These are phyloP conservation scores for Drosophila stalkeri DNA, from an alignment of 2,888 invertebrate genomes.

Conservation along the genomic window DNA sequence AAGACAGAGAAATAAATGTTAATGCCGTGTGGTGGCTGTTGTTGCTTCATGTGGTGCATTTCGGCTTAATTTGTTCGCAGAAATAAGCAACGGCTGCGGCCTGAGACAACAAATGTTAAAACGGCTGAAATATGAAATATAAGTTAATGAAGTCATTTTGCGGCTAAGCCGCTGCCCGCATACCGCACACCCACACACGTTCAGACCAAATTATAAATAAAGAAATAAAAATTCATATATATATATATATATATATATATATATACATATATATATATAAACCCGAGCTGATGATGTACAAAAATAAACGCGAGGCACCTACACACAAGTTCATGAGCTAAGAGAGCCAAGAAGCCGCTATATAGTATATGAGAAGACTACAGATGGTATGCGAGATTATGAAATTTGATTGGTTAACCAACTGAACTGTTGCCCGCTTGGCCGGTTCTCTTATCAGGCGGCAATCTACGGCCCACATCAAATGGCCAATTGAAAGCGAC, in stretches of 20 bases:
- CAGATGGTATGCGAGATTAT: conserved; percentile 15
- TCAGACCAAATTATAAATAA: conserved; percentile 21
- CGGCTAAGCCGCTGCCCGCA: conserved; percentile 63
- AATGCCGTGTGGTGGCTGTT: conserved; percentile 39
- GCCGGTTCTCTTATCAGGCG: conserved; percentile 38
- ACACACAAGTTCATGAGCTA: conserved; percentile 35
- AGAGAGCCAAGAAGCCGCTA: not conserved
- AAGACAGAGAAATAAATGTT: conserved; percentile 33
- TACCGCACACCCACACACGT: conserved; percentile 17
- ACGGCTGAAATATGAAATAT: conserved; percentile 64
- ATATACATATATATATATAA: conserved; percentile 24
- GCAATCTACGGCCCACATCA: conserved; percentile 55
- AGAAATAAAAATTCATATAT: conserved; percentile 25
- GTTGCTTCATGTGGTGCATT: conserved; percentile 63
- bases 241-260: conserved; percentile 19
- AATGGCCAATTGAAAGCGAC: conserved; percentile 52
- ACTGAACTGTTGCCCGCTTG: not conserved
- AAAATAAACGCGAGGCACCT: conserved; percentile 59
- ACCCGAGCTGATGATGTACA: conserved; percentile 59
- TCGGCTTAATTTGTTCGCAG: conserved; percentile 76
- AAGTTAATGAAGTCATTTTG: conserved; percentile 77
- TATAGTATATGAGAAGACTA: not conserved
- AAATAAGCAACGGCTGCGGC: conserved; percentile 38
- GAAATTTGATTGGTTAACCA: conserved; percentile 28
- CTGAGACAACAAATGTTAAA: conserved; percentile 14